Conservation (phyloP, 35 echinoderm and acorn worm species). For the Anneissia japonica region DNA sequence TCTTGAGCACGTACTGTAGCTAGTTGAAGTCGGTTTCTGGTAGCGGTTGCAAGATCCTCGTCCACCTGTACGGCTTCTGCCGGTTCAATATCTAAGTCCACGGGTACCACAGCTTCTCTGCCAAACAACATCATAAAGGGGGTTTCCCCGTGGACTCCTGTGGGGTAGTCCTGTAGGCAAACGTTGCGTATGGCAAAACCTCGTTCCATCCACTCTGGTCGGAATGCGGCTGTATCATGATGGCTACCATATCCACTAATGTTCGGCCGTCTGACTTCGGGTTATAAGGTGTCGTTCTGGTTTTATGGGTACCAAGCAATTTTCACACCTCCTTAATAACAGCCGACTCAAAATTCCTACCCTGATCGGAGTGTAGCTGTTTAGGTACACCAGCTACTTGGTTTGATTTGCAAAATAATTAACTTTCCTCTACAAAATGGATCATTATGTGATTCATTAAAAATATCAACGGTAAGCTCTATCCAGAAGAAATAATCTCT, state of each 20-base stretch:
- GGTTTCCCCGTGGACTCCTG: constrained; percentile 54
- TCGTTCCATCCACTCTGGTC: constrained; percentile 47
- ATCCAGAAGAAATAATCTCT: too few species aligned
- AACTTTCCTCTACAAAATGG: too few species aligned
- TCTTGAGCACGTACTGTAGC: neutral
- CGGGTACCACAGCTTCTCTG: constrained; percentile 2
- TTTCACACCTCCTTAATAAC: constrained; percentile 16
- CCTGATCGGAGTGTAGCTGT: constrained; percentile 38
- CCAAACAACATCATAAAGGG: constrained; percentile 66
- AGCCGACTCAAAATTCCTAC: constrained; percentile 25
- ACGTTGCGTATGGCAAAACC: constrained; percentile 17
- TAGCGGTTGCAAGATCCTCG: neutral
- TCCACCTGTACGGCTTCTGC: neutral
- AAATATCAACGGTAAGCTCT: too few species aligned
- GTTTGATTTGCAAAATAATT: too few species aligned
- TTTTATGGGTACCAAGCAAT: constrained; percentile 11
- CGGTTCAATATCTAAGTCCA: constrained; percentile 31
- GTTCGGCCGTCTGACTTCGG: constrained; percentile 6
- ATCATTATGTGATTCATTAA: too few species aligned
- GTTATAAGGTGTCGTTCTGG: constrained; percentile 34
- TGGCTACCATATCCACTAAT: neutral
- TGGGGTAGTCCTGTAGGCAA: constrained; percentile 45
- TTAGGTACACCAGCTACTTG: constrained; percentile 24
- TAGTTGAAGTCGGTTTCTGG: neutral
- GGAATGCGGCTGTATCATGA: neutral